Conservation (phyloP, 2,113 vertebrate species). For the Passer montanus region DNA sequence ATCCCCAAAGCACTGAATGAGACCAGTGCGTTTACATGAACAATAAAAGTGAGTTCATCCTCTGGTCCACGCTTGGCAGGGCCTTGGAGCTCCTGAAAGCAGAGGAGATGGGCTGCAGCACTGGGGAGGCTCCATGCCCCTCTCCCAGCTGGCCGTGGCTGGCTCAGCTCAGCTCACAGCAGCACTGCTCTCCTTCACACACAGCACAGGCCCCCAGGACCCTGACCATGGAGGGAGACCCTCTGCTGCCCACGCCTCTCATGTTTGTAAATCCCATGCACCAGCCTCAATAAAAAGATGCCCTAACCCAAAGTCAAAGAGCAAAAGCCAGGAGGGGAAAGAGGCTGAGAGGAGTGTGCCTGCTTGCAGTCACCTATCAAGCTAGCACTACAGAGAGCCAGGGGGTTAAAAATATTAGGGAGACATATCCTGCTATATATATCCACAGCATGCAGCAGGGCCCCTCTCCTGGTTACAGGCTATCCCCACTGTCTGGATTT, state of each 20-base stretch:
- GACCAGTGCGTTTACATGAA: accelerated
- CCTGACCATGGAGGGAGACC: not conserved
- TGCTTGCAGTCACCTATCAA: not conserved
- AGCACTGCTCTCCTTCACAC: not conserved
- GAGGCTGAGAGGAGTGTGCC: not conserved
- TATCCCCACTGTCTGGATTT: not conserved
- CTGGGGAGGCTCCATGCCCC: accelerated
- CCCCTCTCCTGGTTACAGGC: not conserved
- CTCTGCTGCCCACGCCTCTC: not conserved
- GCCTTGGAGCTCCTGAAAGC: not conserved
- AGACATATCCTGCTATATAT: not conserved
- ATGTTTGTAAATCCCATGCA: not conserved
- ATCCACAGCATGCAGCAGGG: not conserved
- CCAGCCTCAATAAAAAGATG: not conserved
- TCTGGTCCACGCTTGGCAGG: accelerated
- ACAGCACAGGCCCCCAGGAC: not conserved
- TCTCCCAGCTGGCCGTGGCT: not conserved
- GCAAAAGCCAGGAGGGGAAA: not conserved
- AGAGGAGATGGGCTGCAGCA: not conserved
- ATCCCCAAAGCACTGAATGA: not conserved
- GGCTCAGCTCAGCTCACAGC: not conserved
- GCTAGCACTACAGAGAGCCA: not conserved
- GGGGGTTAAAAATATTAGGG: not conserved
- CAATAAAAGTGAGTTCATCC: not conserved
- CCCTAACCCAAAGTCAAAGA: not conserved